Base-by-base conservation (phyloP, 1,140 invertebrate species). In the Pseudoatta argentina region DNA sequence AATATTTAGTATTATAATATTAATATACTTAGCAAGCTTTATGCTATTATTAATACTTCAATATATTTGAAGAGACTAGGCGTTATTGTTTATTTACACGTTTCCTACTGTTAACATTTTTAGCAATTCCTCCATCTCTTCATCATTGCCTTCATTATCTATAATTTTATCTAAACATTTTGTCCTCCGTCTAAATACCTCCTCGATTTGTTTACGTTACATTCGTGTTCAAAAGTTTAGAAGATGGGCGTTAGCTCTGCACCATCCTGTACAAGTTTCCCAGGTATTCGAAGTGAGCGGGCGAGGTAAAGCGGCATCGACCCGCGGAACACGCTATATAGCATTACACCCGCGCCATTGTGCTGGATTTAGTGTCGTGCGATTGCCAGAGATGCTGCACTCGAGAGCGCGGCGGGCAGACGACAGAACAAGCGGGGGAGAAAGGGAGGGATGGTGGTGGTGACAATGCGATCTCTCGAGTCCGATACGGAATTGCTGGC, bases 381-480 rank as follows among this genome's bases (percentile, higher is more conserved):
- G 79, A 83, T 57, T 83, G 69, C 75, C 79, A 83, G 79, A 83
- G 79, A 83, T 75, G 79, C 79, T 83, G 79, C 39, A 61, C 67
- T 82, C 79, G 79, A 82, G 67, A 73, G 67, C 55, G 69, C 24
- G 27, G 53, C 77, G 82, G 30, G 18, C 24, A 48, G 82, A 78
- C 64, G 57, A 86, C 53, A 71, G 76, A 39, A 59, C 34, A 21
- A 86, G 53, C 24, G 75, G 44, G n/a, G 30, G 30, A 18, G 34
- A 21, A 12, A 24, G 71, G 21, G 27, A 24, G 57, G 55, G 69
- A 69, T 27, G 61, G 44, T 21, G 73, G 73, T 63, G 67, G 48
- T 63, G 75, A 83, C 79, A 93, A 94, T 93, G 91, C 91, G 93
- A 93, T 93, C 92, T 89, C 92, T 88, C 88, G 81, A 88, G 88